Evolutionary conservation across 2,113 vertebrate species (phyloP).

Genomic region (Oncorhynchus gorbuscha): DNA sequence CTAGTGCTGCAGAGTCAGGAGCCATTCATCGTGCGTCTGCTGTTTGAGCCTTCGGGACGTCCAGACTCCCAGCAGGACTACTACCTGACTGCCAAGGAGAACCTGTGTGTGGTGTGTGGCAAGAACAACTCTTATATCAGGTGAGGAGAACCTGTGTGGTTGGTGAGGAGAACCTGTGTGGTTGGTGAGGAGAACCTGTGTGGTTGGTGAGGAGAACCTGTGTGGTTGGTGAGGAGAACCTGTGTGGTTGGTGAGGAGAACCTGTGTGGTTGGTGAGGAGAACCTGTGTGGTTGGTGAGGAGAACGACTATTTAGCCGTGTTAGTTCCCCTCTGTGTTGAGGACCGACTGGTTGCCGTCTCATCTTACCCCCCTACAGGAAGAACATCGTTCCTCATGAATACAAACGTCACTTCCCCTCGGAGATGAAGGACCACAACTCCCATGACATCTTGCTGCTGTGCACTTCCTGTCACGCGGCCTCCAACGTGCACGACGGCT

Average conservation of each 20-base stretch:
- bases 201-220: no score
- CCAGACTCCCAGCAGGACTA: conserved; percentile 94
- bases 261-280: no score
- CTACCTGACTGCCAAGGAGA: conserved; percentile 93
- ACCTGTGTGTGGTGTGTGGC: conserved; percentile 94
- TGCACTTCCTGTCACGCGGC: conserved; percentile 93
- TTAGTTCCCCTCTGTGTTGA: no score
- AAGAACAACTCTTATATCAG: conserved; percentile 73
- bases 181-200: no score
- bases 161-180: no score
- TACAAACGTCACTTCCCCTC: conserved; percentile 93
- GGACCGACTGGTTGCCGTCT: background rate
- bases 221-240: no score
- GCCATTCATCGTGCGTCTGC: conserved; percentile 89
- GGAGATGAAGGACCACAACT: conserved; percentile 99
- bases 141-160: no score
- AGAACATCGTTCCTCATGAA: conserved; percentile 94
- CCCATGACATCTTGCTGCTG: conserved; percentile 92
- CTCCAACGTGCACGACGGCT: conserved; percentile 89
- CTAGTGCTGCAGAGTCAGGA: conserved; percentile 88
- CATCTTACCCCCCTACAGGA: conserved; percentile 68
- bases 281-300: no score
- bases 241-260: no score
- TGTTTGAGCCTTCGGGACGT: conserved; percentile 94
- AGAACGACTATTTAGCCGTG: no score